These are phyloP conservation scores for Sisor rabdophorus DNA, from an alignment of 2,113 vertebrate species.

Conservation along the genomic window DNA sequence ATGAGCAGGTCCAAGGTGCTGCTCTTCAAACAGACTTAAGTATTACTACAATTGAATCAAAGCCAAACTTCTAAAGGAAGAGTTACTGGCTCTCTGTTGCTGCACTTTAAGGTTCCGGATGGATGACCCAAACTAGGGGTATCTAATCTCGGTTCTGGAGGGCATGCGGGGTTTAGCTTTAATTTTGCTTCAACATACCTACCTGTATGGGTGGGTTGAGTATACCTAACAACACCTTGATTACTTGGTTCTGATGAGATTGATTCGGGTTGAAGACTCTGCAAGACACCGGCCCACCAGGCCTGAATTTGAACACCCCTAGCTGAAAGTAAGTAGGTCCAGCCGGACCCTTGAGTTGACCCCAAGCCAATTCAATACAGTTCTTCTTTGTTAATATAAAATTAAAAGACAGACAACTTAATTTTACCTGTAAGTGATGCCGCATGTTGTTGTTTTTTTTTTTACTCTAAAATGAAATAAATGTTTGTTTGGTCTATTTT, in stretches of 20 bases:
- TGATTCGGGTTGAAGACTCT: no score
- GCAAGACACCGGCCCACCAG: no score
- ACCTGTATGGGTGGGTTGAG: no score
- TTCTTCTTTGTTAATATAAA: slow-evolving; percentile 56
- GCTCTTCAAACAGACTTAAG: slow-evolving; percentile 78
- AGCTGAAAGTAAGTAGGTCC: slow-evolving; percentile 54
- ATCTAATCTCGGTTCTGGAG: no score
- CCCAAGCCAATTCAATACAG: slow-evolving; percentile 66
- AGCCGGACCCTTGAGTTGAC: slow-evolving; percentile 59
- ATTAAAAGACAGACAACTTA: slow-evolving; percentile 68
- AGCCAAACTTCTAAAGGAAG: slow-evolving; percentile 70
- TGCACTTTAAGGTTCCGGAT: slow-evolving; percentile 61
- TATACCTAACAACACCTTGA: no score
- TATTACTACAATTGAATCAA: slow-evolving; percentile 67
- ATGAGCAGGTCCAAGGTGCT: slow-evolving; percentile 71
- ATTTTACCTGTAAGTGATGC: slow-evolving; percentile 70
- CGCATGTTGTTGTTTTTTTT: slow-evolving; percentile 25
- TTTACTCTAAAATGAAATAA: background rate
- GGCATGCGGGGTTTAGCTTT: no score
- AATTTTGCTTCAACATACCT: no score
- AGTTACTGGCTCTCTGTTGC: slow-evolving; percentile 66
- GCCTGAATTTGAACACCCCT: no score
- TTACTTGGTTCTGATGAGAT: no score
- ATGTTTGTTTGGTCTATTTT: background rate
- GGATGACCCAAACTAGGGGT: slow-evolving; percentile 34